These are phyloP conservation scores for Limosa lapponica DNA, from an alignment of 2,797 vertebrate genomes.

Conservation along the genomic window DNA sequence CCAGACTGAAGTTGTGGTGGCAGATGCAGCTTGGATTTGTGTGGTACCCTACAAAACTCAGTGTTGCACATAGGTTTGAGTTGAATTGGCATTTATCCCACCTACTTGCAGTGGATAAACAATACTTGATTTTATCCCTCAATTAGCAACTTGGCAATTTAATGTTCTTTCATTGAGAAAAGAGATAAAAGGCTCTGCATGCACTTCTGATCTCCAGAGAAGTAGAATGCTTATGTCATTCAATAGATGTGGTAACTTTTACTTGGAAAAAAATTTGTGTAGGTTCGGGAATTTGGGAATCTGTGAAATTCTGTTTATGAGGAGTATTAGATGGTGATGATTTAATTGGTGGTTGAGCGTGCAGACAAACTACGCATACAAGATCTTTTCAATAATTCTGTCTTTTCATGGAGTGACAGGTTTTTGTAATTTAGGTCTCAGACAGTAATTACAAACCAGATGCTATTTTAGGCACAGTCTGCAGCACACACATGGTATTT, in stretches of 20 bases:
- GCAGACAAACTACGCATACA: conserved; percentile 65
- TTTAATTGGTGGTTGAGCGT: conserved; percentile 76
- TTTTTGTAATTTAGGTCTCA: conserved; percentile 75
- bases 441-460: conserved; percentile 73
- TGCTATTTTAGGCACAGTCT: conserved; percentile 68
- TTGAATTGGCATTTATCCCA: neutral
- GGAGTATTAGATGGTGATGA: conserved; percentile 74
- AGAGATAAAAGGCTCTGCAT: neutral
- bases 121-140: neutral
- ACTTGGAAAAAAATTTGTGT: conserved; percentile 64
- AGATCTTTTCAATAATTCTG: conserved; percentile 72
- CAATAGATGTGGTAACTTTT: conserved; percentile 54
- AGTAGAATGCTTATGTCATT: neutral
- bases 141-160: neutral
- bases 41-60: neutral
- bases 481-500: conserved; percentile 10
- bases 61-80: neutral
- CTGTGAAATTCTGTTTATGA: conserved; percentile 63
- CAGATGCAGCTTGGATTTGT: neutral
- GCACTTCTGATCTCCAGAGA: neutral
- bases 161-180: neutral
- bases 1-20: neutral
- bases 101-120: neutral
- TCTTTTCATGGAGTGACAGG: conserved; percentile 66
- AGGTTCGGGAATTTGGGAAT: conserved; percentile 63